Conservation (phyloP, 1,140 invertebrate species). For the Ips nitidus region DNA sequence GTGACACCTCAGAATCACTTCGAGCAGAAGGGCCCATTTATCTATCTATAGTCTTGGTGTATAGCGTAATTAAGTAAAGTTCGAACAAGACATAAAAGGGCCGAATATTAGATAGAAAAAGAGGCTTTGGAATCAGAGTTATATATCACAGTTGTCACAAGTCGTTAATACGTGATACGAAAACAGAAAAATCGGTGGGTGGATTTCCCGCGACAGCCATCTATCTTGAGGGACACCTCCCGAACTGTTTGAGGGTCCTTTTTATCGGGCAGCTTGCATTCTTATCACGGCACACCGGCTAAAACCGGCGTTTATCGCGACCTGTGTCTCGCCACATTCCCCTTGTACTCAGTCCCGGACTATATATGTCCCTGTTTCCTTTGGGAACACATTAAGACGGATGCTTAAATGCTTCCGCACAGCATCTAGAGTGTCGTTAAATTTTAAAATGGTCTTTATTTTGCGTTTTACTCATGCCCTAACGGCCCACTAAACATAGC, state of each 20-base stretch:
- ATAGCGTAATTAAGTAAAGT: no score
- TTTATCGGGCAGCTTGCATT: slow-evolving; percentile 51
- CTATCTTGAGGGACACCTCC: slow-evolving; percentile 52
- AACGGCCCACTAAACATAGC: slow-evolving; percentile 30
- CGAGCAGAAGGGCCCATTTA: no score
- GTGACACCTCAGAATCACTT: no score
- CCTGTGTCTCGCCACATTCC: slow-evolving; percentile 45
- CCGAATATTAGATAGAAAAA: neutral
- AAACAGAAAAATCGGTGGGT: slow-evolving; percentile 46
- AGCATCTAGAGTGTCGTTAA: slow-evolving; percentile 31
- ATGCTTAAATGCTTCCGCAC: slow-evolving; percentile 39
- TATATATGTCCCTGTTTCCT: slow-evolving; percentile 43
- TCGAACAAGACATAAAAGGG: no score
- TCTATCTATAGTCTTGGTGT: no score
- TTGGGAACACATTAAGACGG: slow-evolving; percentile 41
- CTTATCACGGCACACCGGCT: slow-evolving; percentile 49
- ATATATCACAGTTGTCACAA: slow-evolving; percentile 54
- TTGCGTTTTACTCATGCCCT: slow-evolving; percentile 30
- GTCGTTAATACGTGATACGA: slow-evolving; percentile 51
- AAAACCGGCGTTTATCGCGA: slow-evolving; percentile 47
- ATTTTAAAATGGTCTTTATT: slow-evolving; percentile 38
- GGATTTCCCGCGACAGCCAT: slow-evolving; percentile 53
- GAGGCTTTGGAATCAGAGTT: slow-evolving; percentile 46
- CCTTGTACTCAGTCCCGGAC: slow-evolving; percentile 32
- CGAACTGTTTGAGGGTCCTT: slow-evolving; percentile 47